These are phyloP conservation scores for Sula dactylatra DNA, from an alignment of 2,113 vertebrate genomes.

Conservation along the genomic window DNA sequence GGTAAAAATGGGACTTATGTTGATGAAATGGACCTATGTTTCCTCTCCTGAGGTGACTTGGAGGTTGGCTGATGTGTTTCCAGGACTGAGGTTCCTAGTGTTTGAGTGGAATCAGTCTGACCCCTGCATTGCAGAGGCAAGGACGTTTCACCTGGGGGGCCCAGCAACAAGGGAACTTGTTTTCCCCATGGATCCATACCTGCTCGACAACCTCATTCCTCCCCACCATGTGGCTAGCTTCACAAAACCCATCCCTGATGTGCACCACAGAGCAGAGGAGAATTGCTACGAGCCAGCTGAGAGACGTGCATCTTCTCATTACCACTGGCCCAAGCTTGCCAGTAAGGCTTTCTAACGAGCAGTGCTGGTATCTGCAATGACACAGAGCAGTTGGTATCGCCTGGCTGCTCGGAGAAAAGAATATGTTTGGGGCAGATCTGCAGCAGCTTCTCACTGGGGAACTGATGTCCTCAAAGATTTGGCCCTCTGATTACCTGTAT, in stretches of 20 bases:
- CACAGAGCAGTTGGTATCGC: fast-evolving
- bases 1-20: neutral
- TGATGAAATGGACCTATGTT: neutral
- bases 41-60: neutral
- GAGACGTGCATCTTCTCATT: neutral
- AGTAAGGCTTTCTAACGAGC: neutral
- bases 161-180: neutral
- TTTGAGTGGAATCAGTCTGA: neutral
- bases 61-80: neutral
- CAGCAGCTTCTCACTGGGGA: neutral
- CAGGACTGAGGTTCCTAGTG: neutral
- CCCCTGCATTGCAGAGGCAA: neutral
- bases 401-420: neutral
- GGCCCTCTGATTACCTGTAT: neutral
- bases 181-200: neutral
- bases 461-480: neutral
- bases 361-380: neutral
- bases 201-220: neutral
- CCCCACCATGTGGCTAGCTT: neutral
- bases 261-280: neutral
- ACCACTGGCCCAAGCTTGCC: neutral
- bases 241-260: neutral
- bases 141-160: neutral
- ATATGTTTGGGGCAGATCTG: neutral
- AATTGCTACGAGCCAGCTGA: neutral